Base-by-base conservation (phyloP, 2,888 invertebrate genomes). In the Calliphora vomitoria region DNA sequence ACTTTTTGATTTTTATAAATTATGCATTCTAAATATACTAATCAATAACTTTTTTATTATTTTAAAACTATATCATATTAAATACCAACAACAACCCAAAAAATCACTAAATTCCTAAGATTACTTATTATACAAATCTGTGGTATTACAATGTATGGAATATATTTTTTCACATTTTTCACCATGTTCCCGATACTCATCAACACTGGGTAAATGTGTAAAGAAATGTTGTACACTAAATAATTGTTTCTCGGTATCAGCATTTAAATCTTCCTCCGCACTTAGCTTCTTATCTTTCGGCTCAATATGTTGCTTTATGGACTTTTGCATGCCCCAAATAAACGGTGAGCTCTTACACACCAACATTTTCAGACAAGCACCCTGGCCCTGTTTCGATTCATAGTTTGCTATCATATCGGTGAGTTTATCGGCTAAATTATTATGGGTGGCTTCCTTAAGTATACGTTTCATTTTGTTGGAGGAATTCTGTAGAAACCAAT, bases 301-400 rank as follows among this genome's bases (percentile, higher is more conserved):
- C 10, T 82, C 44, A 35, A 89, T 82, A 58, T 89, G 89, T 92
- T 91, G 90, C 64, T 89, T 92, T 13, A 97, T 94, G 0, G 96
- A 95, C 82, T 95, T 94, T 91, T 98, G 97, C 95, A 97, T 97
- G 89, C 96, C 96, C 94, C 95, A 95, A 86, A 98, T 95, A 86
- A 97, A 95, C 0, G 97, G 97, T 0, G 96, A 95, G 88, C 95
- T 95, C 94, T 97, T 97, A 92, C 98, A 98, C 86, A 97, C 94
- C 47, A 98, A 93, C 44, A 97, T 94, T 90, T 96, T 95, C 3
- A 97, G 94, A 90, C 97, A 97, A 74, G 95, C 95, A 0, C 95
- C 96, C 89, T 96, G 96, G 85, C 95, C 94, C 5, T 95, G 93
- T 0, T 94, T 92, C 4, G 86, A 53, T 31, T 95, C 94, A 90